Conservation (phyloP, 2,797 vertebrate species). For the Acipenser transmontanus region DNA sequence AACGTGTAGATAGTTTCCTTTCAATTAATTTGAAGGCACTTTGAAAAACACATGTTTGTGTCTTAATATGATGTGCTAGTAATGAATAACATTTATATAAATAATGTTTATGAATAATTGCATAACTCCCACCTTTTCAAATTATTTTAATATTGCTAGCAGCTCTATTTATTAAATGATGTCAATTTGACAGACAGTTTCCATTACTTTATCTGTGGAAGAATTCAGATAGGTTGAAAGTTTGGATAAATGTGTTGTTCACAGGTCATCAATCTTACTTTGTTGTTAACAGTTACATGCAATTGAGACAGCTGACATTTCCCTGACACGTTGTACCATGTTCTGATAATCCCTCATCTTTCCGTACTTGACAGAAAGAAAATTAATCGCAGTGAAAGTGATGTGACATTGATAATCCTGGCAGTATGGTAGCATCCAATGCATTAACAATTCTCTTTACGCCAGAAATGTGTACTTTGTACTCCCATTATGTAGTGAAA, state of each 20-base stretch:
- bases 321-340: conserved; percentile 40
- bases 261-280: conserved; percentile 53
- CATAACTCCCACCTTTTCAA: too few relatives aligned
- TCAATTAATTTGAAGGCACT: too few relatives aligned
- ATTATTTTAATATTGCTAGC: conserved; percentile 41
- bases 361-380: conserved; percentile 50
- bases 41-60: too few relatives aligned
- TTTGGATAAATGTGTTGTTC: conserved; percentile 38
- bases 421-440: conserved; percentile 4
- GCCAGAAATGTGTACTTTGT: not conserved
- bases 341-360: conserved; percentile 58
- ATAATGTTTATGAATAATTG: too few relatives aligned
- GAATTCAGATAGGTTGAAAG: conserved; percentile 47
- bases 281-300: conserved; percentile 37
- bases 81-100: too few relatives aligned
- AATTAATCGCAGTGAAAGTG: conserved; percentile 41
- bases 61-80: too few relatives aligned
- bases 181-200: conserved; percentile 51
- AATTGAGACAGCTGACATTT: conserved; percentile 53
- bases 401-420: conserved; percentile 11
- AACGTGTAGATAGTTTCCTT: too few relatives aligned
- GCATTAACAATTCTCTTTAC: conserved; percentile 3
- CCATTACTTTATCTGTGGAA: conserved; percentile 54
- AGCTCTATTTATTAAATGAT: conserved; percentile 27
- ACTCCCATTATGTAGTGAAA: conserved; percentile 5